phyloP scores from a whole-genome alignment of 2,113 vertebrate genomes.

The Rhinopithecus roxellana region DNA sequence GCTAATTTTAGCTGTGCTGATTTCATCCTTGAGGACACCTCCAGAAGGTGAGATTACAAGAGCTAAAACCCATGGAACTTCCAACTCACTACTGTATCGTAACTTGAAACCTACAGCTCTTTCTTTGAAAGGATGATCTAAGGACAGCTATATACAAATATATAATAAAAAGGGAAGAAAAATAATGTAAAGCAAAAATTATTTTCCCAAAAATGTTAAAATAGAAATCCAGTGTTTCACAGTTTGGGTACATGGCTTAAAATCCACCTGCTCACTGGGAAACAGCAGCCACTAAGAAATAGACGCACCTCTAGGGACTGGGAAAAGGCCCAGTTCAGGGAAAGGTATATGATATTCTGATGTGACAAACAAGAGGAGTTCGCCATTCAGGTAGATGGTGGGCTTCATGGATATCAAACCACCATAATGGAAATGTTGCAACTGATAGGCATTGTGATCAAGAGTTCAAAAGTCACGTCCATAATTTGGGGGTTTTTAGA shows the following conservation, averaged over 20 bases:
- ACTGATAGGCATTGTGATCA: rapidly evolving
- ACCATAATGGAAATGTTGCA: not conserved
- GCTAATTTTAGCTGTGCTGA: not conserved
- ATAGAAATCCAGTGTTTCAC: not conserved
- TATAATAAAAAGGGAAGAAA: not conserved
- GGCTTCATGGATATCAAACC: not conserved
- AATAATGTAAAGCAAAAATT: not conserved
- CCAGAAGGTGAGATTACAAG: not conserved
- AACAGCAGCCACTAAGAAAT: not conserved
- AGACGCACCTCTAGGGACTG: not conserved
- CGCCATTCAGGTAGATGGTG: not conserved
- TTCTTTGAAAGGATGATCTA: not conserved
- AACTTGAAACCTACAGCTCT: not conserved
- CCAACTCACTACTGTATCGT: not conserved
- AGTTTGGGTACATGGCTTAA: not conserved
- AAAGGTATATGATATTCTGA: not conserved
- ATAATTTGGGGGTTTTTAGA: not conserved
- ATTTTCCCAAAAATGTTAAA: not conserved
- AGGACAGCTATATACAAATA: not conserved
- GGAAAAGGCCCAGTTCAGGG: not conserved
- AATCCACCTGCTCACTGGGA: not conserved
- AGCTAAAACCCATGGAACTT: not conserved
- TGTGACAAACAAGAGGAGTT: not conserved
- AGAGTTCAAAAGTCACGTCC: not conserved
- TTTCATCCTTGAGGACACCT: not conserved